phyloP scores from a whole-genome alignment of 2,113 vertebrate genomes.

The Actinemys pallida region DNA sequence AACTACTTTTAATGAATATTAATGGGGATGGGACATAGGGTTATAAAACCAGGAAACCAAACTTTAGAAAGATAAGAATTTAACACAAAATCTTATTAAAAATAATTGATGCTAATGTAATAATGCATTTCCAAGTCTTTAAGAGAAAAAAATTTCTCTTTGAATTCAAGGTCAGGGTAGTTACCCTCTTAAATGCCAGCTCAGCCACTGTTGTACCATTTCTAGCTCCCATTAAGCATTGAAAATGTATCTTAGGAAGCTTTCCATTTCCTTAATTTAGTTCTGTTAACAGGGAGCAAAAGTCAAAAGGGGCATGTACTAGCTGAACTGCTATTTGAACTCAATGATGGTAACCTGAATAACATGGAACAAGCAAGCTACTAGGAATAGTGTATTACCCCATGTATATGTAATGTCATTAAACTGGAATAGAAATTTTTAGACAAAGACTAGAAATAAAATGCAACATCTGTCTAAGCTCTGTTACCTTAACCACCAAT shows the following conservation, averaged over 20 bases:
- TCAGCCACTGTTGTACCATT: constrained; percentile 14
- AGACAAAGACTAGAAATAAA: not conserved
- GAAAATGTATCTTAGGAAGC: constrained; percentile 48
- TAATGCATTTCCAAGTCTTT: constrained; percentile 45
- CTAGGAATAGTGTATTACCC: constrained; percentile 25
- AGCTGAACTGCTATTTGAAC: constrained; percentile 42
- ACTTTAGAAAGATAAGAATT: constrained; percentile 52
- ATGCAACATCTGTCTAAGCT: not conserved
- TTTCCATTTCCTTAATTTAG: constrained; percentile 31
- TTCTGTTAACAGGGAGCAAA: not conserved
- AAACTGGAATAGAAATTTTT: not conserved
- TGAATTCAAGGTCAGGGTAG: constrained; percentile 51
- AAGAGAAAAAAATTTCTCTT: constrained; percentile 44
- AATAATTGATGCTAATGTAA: constrained; percentile 57
- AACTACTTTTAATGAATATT: constrained; percentile 54
- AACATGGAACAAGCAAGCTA: constrained; percentile 43
- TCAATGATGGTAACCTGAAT: constrained; percentile 25
- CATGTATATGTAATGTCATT: not conserved
- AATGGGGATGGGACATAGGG: constrained; percentile 3
- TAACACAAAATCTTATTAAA: constrained; percentile 44
- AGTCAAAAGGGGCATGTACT: constrained; percentile 24
- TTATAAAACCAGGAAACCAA: constrained; percentile 36
- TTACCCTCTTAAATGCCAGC: constrained; percentile 58
- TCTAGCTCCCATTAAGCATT: constrained; percentile 18
- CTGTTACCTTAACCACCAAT: not conserved